Conservation (phyloP, 2,797 vertebrate species). For the Pangasius djambal region DNA sequence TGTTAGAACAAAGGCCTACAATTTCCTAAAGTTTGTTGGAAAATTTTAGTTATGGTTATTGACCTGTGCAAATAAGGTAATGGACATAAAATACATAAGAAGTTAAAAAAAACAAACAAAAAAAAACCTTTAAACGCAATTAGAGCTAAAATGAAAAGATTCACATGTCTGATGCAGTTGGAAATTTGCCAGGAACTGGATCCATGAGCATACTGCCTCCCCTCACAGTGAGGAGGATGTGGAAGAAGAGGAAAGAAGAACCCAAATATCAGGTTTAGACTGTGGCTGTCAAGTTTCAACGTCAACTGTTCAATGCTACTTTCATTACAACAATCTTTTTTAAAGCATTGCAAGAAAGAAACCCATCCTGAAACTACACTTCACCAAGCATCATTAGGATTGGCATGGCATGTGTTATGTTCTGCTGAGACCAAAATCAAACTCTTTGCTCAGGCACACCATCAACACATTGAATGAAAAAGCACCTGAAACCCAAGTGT, state of each 20-base stretch:
- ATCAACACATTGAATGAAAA: neutral
- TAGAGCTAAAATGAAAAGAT: neutral
- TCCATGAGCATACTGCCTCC: neutral
- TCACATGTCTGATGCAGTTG: neutral
- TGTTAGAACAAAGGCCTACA: neutral
- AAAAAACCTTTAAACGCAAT: neutral
- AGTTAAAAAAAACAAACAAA: neutral
- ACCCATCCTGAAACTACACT: neutral
- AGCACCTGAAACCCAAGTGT: neutral
- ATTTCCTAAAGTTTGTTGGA: neutral
- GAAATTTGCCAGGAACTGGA: neutral
- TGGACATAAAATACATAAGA: neutral
- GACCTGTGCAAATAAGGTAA: neutral
- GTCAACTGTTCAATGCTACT: neutral
- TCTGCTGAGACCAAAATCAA: neutral
- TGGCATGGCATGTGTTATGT: neutral
- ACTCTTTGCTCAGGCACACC: neutral
- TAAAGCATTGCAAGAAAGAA: neutral
- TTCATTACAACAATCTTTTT: neutral
- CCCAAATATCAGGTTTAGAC: neutral
- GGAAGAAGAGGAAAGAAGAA: neutral
- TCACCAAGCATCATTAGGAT: neutral
- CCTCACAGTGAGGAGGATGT: neutral
- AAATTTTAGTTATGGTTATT: neutral
- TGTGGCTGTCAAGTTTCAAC: neutral